Percentiles rank a stretch among this genome's conserved stretches.
phyloP scores from a whole-genome alignment of 2,797 vertebrate species.

The Takifugu ocellatus region DNA sequence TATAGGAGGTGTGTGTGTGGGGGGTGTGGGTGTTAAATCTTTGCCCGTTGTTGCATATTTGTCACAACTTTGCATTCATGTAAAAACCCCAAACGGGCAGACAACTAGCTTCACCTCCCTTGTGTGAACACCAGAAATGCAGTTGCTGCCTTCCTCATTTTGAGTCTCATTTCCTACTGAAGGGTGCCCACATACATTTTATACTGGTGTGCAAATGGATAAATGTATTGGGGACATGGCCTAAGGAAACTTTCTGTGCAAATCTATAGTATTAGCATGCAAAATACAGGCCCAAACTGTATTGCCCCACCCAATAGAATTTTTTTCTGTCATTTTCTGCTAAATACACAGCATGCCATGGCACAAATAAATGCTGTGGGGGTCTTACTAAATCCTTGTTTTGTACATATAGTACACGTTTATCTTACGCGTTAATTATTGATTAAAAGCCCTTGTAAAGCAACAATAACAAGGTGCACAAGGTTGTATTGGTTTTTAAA shows the following conservation, averaged over 20 bases:
- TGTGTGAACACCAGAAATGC: background rate
- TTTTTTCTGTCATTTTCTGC: background rate
- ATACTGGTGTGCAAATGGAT: no score
- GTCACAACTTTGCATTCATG: background rate
- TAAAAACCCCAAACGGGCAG: conserved; percentile 23
- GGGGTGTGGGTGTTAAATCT: no score
- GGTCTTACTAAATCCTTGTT: background rate
- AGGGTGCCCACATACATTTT: no score
- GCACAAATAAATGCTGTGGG: background rate
- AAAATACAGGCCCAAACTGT: background rate
- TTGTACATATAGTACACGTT: background rate
- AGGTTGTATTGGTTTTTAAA: background rate
- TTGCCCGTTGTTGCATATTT: no score
- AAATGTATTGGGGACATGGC: background rate
- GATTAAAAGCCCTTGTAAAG: background rate
- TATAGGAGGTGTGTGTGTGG: no score
- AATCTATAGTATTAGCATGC: conserved; percentile 1
- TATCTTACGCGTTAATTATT: conserved; percentile 18
- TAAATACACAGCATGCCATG: background rate
- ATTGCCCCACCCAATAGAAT: conserved; percentile 18
- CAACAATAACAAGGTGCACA: conserved; percentile 6
- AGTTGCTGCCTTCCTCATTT: background rate
- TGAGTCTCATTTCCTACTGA: background rate
- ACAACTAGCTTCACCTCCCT: background rate
- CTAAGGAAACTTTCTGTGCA: background rate